A percentile compares a stretch with the other conserved stretches of the same genome.
Conservation (phyloP, 2,888 invertebrate species). For the Corythucha ciliata region DNA sequence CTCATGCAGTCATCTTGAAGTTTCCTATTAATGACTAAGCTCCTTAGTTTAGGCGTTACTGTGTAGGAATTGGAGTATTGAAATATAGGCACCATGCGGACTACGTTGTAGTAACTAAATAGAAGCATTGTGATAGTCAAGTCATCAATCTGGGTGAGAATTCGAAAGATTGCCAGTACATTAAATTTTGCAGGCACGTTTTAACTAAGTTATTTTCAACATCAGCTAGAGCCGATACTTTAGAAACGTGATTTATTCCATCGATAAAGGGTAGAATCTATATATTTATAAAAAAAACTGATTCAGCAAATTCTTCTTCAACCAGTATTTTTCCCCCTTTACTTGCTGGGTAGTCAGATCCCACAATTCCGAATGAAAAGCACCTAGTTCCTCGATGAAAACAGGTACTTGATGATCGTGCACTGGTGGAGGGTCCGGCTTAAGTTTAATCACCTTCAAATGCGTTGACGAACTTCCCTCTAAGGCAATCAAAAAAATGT, state of each 20-base stretch:
- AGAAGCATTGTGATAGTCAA: not conserved
- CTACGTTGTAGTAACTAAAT: conserved; percentile 56
- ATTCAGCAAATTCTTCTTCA: not conserved
- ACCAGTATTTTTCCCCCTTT: not conserved
- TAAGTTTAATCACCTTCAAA: conserved; percentile 73
- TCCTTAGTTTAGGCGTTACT: conserved; percentile 61
- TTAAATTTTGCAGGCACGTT: conserved; percentile 84
- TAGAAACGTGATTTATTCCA: conserved; percentile 83
- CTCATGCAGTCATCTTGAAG: conserved; percentile 64
- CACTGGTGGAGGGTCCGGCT: conserved; percentile 70
- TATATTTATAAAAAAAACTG: conserved; percentile 28
- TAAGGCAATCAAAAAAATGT: conserved; percentile 38
- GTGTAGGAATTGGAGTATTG: conserved; percentile 82
- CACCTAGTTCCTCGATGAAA: conserved; percentile 56
- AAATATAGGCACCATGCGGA: conserved; percentile 66
- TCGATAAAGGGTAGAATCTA: conserved; percentile 78
- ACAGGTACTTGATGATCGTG: conserved; percentile 87
- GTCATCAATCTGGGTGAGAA: not conserved
- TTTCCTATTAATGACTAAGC: conserved; percentile 54
- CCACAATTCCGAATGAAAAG: conserved; percentile 67
- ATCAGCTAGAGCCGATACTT: conserved; percentile 80
- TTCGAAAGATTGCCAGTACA: conserved; percentile 49
- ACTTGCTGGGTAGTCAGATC: conserved; percentile 91
- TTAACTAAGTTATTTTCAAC: conserved; percentile 91
- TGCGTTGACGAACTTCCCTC: conserved; percentile 83